Conservation (phyloP, 2,888 invertebrate genomes). For the Campoletis raptor region DNA sequence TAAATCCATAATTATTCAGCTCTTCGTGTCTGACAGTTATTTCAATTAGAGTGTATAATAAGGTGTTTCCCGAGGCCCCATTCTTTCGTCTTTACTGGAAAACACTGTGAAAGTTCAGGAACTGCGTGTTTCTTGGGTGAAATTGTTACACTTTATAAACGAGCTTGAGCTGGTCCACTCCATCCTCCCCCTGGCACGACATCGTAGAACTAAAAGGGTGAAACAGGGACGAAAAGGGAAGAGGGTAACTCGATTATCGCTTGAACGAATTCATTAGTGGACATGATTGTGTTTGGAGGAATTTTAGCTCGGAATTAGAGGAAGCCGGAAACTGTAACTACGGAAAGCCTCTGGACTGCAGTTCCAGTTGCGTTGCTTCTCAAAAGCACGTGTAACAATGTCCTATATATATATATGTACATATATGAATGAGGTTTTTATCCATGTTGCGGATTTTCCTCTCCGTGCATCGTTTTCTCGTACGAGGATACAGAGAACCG, state of each 20-base stretch:
- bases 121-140: constrained; percentile 50
- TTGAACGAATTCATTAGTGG: constrained; percentile 67
- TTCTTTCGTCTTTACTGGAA: background rate
- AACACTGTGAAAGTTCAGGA: constrained; percentile 6
- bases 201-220: background rate
- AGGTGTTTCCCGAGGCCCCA: background rate
- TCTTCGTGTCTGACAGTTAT: constrained; percentile 31
- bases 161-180: constrained; percentile 43
- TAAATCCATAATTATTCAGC: constrained; percentile 31
- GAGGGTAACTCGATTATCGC: constrained; percentile 62
- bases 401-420: background rate
- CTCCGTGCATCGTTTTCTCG: constrained; percentile 34
- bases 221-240: background rate
- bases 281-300: constrained; percentile 3
- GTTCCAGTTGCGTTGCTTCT: constrained; percentile 32
- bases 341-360: constrained; percentile 42
- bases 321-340: constrained; percentile 61
- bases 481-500: background rate
- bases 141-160: constrained; percentile 54
- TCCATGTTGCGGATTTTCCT: constrained; percentile 31
- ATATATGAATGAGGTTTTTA: constrained; percentile 30
- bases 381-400: constrained; percentile 29
- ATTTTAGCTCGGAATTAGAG: constrained; percentile 58
- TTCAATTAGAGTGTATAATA: constrained; percentile 11
- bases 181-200: background rate